A percentile compares a stretch with the other conserved stretches of the same genome.
phyloP scores from a whole-genome alignment of 2,888 invertebrate species.

The Zygogramma bicolorata region DNA sequence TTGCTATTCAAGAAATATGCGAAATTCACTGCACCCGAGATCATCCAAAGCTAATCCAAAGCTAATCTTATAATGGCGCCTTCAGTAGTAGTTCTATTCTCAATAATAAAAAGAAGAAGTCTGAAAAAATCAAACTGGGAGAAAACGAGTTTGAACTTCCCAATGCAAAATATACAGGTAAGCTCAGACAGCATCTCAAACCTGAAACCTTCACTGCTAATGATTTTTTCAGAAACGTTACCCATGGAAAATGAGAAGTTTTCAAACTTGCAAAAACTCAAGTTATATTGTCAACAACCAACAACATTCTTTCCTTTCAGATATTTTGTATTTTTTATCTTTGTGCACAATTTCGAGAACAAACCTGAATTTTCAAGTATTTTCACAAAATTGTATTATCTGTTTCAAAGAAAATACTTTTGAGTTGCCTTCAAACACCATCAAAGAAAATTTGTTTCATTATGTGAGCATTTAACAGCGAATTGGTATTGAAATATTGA shows the following conservation, averaged over 20 bases:
- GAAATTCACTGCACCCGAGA: constrained; percentile 5
- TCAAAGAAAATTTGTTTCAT: neutral
- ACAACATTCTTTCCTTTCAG: neutral
- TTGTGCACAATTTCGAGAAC: neutral
- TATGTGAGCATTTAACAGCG: too few species aligned
- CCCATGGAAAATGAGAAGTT: constrained; percentile 3
- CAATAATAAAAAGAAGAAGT: neutral
- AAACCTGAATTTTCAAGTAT: neutral
- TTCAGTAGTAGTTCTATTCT: neutral
- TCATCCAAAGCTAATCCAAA: constrained; percentile 2
- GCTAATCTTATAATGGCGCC: constrained; percentile 5
- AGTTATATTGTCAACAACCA: constrained; percentile 13
- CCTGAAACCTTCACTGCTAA: too few species aligned
- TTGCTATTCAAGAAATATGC: constrained; percentile 5
- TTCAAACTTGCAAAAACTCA: constrained; percentile 3
- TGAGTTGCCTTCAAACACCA: neutral
- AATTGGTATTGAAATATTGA: too few species aligned
- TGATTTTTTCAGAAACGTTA: neutral
- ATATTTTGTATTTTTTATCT: neutral
- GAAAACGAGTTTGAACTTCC: constrained; percentile 14
- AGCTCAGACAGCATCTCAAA: too few species aligned
- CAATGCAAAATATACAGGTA: constrained; percentile 3
- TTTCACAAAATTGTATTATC: neutral
- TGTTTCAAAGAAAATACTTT: neutral
- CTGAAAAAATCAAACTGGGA: neutral